Percentiles rank a stretch among this genome's conserved stretches.
Conservation (phyloP, 1,140 invertebrate species). For the Drosophila trapezifrons region DNA sequence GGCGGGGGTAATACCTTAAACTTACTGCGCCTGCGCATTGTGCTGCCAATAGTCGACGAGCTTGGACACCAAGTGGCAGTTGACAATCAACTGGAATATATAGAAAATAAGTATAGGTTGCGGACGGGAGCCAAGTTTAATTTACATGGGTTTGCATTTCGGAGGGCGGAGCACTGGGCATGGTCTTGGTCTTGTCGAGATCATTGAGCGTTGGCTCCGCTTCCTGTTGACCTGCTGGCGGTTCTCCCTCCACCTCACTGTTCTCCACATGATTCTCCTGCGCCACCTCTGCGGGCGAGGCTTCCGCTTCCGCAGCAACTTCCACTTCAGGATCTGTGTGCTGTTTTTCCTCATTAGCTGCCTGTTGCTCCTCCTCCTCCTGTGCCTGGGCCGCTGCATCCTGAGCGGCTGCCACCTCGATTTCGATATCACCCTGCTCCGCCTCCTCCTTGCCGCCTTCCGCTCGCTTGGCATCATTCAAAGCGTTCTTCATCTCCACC, state of each 20-base stretch:
- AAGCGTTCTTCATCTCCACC: conserved; percentile 57
- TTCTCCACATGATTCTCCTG: conserved; percentile 45
- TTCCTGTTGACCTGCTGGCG: conserved; percentile 33
- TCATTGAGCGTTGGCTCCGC: conserved; percentile 54
- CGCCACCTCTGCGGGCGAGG: too few relatives aligned
- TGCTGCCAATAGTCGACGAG: conserved; percentile 88
- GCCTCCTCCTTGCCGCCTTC: conserved; percentile 37
- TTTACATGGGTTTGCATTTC: conserved; percentile 81
- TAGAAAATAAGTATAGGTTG: background rate
- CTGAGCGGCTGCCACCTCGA: conserved; percentile 41
- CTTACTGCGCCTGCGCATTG: conserved; percentile 86
- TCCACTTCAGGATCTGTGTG: conserved; percentile 1
- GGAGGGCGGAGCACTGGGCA: conserved; percentile 58
- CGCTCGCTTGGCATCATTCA: conserved; percentile 52
- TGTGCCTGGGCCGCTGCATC: conserved; percentile 18
- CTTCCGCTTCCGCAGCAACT: conserved; percentile 3
- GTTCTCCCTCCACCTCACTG: conserved; percentile 17
- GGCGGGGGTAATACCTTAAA: conserved; percentile 25
- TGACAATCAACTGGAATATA: conserved; percentile 87
- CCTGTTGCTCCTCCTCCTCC: conserved; percentile 7
- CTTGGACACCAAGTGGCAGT: conserved; percentile 88
- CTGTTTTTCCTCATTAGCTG: conserved; percentile 7
- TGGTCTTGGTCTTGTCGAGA: conserved; percentile 62
- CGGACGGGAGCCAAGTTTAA: background rate
- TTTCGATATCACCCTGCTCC: conserved; percentile 33